Evolutionary conservation across 2,113 vertebrate genomes (phyloP).

Genomic region (Cariama cristata): DNA sequence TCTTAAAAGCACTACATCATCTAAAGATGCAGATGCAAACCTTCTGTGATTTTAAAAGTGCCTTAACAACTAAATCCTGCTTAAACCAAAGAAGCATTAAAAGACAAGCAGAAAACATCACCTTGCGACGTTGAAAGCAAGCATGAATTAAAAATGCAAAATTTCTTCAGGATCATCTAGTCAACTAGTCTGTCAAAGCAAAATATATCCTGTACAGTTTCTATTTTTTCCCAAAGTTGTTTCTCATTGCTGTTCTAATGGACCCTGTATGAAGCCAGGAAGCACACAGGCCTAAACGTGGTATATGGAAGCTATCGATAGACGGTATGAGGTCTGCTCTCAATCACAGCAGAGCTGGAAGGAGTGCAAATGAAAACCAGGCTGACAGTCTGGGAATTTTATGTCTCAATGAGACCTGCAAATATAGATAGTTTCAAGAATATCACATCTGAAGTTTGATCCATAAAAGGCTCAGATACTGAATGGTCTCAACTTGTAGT

Average conservation of each 20-base stretch:
- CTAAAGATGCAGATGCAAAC: not conserved
- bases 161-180: not conserved
- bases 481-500: not conserved
- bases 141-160: not conserved
- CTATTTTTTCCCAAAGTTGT: not conserved
- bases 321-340: not conserved
- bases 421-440: not conserved
- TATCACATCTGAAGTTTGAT: not conserved
- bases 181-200: not conserved
- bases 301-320: not conserved
- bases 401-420: not conserved
- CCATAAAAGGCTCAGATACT: not conserved
- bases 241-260: not conserved
- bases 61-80: not conserved
- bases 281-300: not conserved
- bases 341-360: not conserved
- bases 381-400: not conserved
- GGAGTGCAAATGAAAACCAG: conserved; percentile 36
- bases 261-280: not conserved
- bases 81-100: not conserved
- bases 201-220: not conserved
- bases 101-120: not conserved
- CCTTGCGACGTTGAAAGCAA: not conserved
- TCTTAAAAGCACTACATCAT: not conserved
- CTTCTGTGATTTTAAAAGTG: not conserved